Evolutionary conservation across 2,888 invertebrate genomes (phyloP), one percentile per base, ranked within the genome.

Genomic region (Lithophane ornitopus): DNA sequence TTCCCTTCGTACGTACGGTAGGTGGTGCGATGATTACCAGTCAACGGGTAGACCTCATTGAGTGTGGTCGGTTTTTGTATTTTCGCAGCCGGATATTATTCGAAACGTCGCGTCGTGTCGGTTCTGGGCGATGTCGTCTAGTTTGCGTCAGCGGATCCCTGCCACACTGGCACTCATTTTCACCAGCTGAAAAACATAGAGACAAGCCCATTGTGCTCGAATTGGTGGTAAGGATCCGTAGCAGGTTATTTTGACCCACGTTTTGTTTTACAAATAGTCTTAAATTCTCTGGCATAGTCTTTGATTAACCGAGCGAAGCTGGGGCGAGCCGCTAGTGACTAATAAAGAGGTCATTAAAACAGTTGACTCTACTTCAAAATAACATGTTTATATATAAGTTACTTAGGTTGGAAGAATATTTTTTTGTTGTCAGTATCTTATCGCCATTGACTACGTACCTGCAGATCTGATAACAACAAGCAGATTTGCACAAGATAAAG

Each of bases 401-500:
- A 54, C 41, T 61, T 62, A 28, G 46, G n/a, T 41, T 28, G 49
- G n/a, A 62, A 63, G 12, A 44, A 28, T 61, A 28, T 72, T 78
- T 84, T 78, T 78, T 80, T 74, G 44, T 69, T 66, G 70, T 14
- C 34, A 69, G 44, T 80, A 81, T 83, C 87, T 87, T 88, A 87
- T 87, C 87, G 34, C n/a, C 34, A 80, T 76, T 82, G 85, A 82
- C 80, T 84, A 68, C 78, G 49, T 88, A 88, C 81, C 88, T 78
- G 49, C 22, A 56, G 44, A 78, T 72, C 44, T 81, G 79, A 67
- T 67, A 39, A 67, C 12, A 58, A 67, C n/a, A 39, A 58, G n/a
- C 58, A 67, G 67, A 39, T 58, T 67, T 58, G n/a, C 34, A 63
- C n/a, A 59, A 81, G 76, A 81, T 83, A 78, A 76, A 75, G 34